Base-by-base conservation (phyloP, 2,888 invertebrate species). In the Epicampocera succincta region DNA sequence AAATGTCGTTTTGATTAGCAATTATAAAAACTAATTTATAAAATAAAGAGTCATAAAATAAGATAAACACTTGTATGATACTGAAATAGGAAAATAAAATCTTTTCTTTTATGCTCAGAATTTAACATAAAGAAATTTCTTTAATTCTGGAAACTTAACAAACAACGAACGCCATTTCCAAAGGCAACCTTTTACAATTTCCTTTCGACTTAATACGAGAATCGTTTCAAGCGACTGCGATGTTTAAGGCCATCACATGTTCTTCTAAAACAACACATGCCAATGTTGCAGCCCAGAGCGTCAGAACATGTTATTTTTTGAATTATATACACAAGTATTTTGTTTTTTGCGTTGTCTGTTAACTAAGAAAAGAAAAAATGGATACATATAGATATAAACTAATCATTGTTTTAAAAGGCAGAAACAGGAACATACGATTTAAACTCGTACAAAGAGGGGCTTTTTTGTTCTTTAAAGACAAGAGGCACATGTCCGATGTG, bases 401-500 rank as follows among this genome's bases (percentile, higher is more conserved):
- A 48, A 56, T 56, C 61, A 52, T 12, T 17, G 25, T 13, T 17
- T 38, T 40, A 60, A 33, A 25, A 71, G 48, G 9, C 25, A 60
- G 21, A 19, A 50, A 60, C 21, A 50, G 12, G 42, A 21, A 5
- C 25, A 63, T 48, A 13, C n/a, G 15, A 15, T 8, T 33, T 33
- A 33, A 61, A 40, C 15, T 0, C 25, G 21, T 17, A 21, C 3
- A n/a, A 61, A 50, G 40, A 13, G 48, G 3, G 15, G 48, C 2
- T 46, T 8, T 13, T 12, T 42, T 63, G 58, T 46, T 8, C 11
- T 12, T 42, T 63, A 65, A 60, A 80, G 58, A 75, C 74, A 75
- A 80, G 80, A 71, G 80, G 80, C 80, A 75, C 75, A 80, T 75
- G 75, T 33, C 74, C 56, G 56, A 11, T 66, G n/a, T 48, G 46